These are phyloP conservation scores for Melangyna quadrimaculata DNA, from an alignment of 2,888 invertebrate genomes.

Conservation along the genomic window DNA sequence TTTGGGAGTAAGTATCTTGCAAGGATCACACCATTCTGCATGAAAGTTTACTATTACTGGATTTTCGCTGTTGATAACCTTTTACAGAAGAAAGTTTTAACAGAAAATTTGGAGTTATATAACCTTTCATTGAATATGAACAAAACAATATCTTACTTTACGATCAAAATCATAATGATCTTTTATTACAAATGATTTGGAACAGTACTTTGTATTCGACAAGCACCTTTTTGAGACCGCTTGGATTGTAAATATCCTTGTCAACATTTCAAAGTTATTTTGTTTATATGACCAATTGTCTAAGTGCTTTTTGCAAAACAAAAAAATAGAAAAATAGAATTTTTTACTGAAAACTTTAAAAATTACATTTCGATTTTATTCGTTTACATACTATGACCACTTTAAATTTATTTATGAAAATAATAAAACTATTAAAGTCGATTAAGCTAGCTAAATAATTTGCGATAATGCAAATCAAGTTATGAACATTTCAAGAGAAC, in stretches of 20 bases:
- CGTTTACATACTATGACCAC: no score
- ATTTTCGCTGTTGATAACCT: constrained; percentile 90
- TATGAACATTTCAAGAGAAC: no score
- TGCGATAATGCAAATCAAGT: no score
- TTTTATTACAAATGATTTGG: constrained; percentile 83
- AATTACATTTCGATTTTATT: no score
- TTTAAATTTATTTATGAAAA: no score
- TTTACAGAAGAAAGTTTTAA: constrained; percentile 43
- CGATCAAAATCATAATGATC: constrained; percentile 89
- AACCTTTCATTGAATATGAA: not conserved
- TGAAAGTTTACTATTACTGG: constrained; percentile 96
- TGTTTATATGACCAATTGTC: not conserved
- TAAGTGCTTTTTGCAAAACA: no score
- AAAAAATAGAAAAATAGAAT: no score
- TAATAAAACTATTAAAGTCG: no score
- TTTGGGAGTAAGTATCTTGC: constrained; percentile 92
- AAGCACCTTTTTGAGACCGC: constrained; percentile 76
- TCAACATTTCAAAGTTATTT: not conserved
- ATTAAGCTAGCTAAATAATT: no score
- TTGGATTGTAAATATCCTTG: constrained; percentile 6
- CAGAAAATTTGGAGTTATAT: not conserved
- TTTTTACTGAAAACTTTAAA: no score
- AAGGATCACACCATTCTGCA: constrained; percentile 95
- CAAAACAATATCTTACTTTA: constrained; percentile 82
- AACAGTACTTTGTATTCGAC: constrained; percentile 75